Percentiles rank a stretch among this genome's conserved stretches.
Evolutionary conservation across 2,797 vertebrate species (phyloP).

Genomic region (Botia kubotai): DNA sequence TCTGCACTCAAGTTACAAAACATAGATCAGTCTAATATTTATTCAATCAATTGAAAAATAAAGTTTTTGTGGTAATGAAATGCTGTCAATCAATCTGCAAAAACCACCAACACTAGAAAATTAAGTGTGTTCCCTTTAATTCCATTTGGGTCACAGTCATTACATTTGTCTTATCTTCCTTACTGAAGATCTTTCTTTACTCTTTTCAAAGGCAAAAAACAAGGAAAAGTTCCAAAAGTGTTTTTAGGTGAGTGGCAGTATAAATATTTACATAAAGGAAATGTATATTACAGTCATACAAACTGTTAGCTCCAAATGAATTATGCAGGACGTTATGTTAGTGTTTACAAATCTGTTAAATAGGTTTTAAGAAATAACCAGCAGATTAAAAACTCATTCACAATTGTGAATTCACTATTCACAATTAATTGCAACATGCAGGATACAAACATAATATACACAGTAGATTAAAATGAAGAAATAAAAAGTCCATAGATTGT

Average conservation of each 20-base stretch:
- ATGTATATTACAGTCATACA: not conserved
- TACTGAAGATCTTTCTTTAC: not conserved
- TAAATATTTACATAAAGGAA: not conserved
- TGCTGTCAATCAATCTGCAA: not conserved
- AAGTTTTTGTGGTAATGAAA: not conserved
- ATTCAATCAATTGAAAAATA: not conserved
- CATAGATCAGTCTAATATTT: not conserved
- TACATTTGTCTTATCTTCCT: not conserved
- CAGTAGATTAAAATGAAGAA: not conserved
- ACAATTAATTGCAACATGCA: constrained; percentile 31
- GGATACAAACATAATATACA: constrained; percentile 6
- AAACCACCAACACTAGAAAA: constrained; percentile 3
- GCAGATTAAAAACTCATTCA: not conserved
- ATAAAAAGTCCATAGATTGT: not conserved
- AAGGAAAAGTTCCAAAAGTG: not conserved
- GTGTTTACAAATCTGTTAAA: not conserved
- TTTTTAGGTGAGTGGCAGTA: not conserved
- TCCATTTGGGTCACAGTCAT: constrained; percentile 28
- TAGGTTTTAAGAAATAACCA: not conserved
- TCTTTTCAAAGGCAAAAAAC: not conserved
- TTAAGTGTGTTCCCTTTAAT: constrained; percentile 80
- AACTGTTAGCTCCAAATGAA: not conserved
- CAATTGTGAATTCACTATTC: not conserved
- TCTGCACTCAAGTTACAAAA: not conserved
- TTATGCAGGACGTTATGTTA: too few species aligned